Evolutionary conservation across 2,888 invertebrate genomes (phyloP), one percentile per base, ranked within the genome.

Genomic region (Dasypolia templi): DNA sequence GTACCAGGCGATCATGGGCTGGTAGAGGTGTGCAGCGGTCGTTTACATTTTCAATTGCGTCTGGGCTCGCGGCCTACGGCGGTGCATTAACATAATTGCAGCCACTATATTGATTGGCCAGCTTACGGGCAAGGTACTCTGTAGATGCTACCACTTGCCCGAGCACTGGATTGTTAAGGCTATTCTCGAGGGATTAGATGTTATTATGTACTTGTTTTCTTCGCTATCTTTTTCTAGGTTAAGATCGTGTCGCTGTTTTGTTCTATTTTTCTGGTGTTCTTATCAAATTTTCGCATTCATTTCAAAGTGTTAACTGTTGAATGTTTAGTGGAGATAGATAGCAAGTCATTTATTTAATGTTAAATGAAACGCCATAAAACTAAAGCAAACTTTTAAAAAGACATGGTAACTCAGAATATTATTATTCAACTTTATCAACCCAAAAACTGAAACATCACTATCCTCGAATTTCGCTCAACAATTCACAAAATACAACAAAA

Each of bases 61-160:
- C 92, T 88, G 90, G 89, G 86, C 87, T 85, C 88, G 89, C 84
- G 87, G 92, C 93, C 92, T 90, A 90, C 91, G 94, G 94, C 93
- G 90, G 86, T 92, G 91, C 94, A 96, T 96, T 96, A 95, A 91
- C 95, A 95, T 96, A 96, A 96, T 96, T 95, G 95, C 94, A 92
- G 91, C 89, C 90, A 89, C 92, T 93, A 91, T 94, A 95, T 95
- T 95, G 95, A 96, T 95, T 96, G 95, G 93, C 91, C 87, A 87
- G 91, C 92, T 91, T 85, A 91, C 91, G 87, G 90, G 88, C 89
- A 82, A 86, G 87, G 86, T 82, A 86, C 90, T 89, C 65, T 70
- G 71, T 81, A 89, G 89, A 88, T 85, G 87, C 89, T 82, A 78
- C 77, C 84, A 84, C 82, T 86, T 81, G 86, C 85, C 56, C 70